phyloP scores from a whole-genome alignment of 2,113 vertebrate species.

The Gadus chalcogrammus region DNA sequence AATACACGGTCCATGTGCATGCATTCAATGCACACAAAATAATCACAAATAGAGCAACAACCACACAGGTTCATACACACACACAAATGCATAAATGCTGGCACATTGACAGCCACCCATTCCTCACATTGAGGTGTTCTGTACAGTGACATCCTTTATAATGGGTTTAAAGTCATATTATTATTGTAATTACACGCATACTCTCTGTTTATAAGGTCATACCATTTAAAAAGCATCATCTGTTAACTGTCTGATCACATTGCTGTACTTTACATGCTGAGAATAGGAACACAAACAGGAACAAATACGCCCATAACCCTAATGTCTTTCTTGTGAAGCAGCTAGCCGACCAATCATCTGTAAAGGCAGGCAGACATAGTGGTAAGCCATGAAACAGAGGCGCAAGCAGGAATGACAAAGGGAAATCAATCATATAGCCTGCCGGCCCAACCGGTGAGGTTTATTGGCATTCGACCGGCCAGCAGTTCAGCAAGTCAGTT shows the following conservation, averaged over 20 bases:
- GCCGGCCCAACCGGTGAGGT: not conserved
- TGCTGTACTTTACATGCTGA: constrained; percentile 1
- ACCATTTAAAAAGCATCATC: constrained; percentile 36
- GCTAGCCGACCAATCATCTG: not conserved
- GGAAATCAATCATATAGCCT: not conserved
- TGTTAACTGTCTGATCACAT: constrained; percentile 43
- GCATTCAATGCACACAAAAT: not conserved
- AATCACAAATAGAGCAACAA: not conserved
- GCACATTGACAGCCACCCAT: not conserved
- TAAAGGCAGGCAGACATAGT: too few relatives aligned
- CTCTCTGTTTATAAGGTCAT: constrained; percentile 44
- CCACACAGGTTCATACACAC: constrained; percentile 1
- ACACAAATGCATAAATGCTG: constrained; percentile 18
- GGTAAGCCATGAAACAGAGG: too few relatives aligned
- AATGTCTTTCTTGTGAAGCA: not conserved
- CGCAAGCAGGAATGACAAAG: not conserved
- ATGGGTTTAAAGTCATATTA: constrained; percentile 52
- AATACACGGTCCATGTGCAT: not conserved
- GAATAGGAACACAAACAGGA: constrained; percentile 20
- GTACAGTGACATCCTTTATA: constrained; percentile 31
- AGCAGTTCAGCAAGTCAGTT: not conserved
- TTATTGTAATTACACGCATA: constrained; percentile 48
- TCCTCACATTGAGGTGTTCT: constrained; percentile 6
- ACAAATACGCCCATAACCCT: not conserved
- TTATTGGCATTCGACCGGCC: too few relatives aligned